Conservation (phyloP, 2,888 invertebrate species). For the Xestia xanthographa region DNA sequence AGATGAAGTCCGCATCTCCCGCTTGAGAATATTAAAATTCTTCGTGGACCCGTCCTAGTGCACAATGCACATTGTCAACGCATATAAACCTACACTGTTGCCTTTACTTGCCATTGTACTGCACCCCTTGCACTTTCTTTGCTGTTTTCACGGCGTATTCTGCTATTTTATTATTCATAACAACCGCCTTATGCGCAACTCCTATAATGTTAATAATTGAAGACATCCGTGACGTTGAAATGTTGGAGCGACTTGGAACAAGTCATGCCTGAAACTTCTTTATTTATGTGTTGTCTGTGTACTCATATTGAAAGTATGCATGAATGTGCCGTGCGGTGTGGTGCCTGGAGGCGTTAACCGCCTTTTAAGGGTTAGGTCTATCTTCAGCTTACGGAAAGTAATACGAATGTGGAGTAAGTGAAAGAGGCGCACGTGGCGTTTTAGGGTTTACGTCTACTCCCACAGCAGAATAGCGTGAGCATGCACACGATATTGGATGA, state of each 20-base stretch:
- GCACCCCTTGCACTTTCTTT: conserved; percentile 85
- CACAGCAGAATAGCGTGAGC: conserved; percentile 51
- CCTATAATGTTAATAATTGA: conserved; percentile 88
- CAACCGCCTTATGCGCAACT: conserved; percentile 84
- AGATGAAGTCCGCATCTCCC: conserved; percentile 76
- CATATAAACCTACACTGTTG: conserved; percentile 88
- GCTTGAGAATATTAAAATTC: conserved; percentile 78
- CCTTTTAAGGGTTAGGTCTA: conserved; percentile 16
- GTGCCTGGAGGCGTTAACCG: conserved; percentile 20
- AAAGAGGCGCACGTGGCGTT: conserved; percentile 7
- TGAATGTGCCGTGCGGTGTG: conserved; percentile 30
- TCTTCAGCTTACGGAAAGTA: not conserved
- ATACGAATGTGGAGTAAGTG: conserved; percentile 27
- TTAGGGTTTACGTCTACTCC: conserved; percentile 15
- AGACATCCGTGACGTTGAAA: conserved; percentile 80
- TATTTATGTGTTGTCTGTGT: conserved; percentile 49
- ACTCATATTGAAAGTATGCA: conserved; percentile 46
- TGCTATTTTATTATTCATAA: conserved; percentile 88
- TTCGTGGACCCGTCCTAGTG: conserved; percentile 73
- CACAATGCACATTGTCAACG: conserved; percentile 89
- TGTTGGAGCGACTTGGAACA: conserved; percentile 71
- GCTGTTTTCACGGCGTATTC: conserved; percentile 86
- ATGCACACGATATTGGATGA: conserved; percentile 61
- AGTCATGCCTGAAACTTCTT: conserved; percentile 68
- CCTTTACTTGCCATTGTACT: conserved; percentile 88